Evolutionary conservation across 2,797 vertebrate species (phyloP).

Genomic region (Phataginus tricuspis): DNA sequence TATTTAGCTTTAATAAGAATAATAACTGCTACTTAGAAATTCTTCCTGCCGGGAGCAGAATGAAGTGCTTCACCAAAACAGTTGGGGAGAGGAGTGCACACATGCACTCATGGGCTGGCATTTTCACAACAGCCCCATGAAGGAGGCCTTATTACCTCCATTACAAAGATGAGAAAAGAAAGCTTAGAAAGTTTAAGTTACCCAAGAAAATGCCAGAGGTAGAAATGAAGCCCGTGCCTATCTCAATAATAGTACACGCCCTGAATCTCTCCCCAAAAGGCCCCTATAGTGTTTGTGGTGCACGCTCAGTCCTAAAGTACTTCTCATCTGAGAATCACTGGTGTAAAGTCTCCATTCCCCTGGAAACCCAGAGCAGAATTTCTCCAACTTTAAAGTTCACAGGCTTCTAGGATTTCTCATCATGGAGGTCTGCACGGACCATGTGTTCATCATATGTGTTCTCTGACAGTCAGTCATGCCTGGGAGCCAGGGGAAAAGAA

Average conservation of each 20-base stretch:
- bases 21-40: not conserved
- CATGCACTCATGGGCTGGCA: not conserved
- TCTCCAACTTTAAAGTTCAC: not conserved
- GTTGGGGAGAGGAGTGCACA: too few species aligned
- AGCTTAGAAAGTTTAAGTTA: not conserved
- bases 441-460: not conserved
- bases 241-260: not conserved
- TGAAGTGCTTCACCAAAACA: not conserved
- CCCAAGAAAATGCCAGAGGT: not conserved
- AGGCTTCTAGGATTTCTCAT: constrained; percentile 37
- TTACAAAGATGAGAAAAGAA: not conserved
- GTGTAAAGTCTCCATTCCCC: not conserved
- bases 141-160: not conserved
- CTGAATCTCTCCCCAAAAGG: not conserved
- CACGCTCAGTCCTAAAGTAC: not conserved
- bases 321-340: constrained; percentile 1
- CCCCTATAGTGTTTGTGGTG: not conserved
- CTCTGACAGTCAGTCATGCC: not conserved
- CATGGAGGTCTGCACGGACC: not conserved
- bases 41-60: not conserved
- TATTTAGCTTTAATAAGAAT: constrained; percentile 15
- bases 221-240: not conserved
- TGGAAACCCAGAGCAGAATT: constrained; percentile 9
- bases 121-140: not conserved
- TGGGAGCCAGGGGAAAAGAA: not conserved